Conservation (phyloP, 2,888 invertebrate genomes). For the Oasisia sp. region DNA sequence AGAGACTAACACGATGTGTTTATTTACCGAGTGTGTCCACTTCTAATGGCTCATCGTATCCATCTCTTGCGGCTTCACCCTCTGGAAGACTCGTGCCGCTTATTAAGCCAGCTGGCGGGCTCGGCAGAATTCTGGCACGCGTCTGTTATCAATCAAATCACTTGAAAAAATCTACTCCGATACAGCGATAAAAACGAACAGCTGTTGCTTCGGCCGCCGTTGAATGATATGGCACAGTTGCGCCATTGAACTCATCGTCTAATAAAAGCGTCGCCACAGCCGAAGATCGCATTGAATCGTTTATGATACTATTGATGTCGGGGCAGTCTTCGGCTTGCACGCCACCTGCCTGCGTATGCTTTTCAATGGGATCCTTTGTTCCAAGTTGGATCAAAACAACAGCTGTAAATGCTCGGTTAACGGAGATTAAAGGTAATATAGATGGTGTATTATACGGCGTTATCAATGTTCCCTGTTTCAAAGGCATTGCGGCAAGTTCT, state of each 20-base stretch:
- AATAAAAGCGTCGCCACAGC: neutral
- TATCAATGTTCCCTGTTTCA: neutral
- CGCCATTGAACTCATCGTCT: neutral
- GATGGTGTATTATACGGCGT: neutral
- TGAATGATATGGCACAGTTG: neutral
- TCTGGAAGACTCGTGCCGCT: neutral
- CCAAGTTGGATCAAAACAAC: neutral
- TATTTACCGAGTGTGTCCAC: neutral
- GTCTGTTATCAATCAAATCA: constrained; percentile 5
- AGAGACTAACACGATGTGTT: neutral
- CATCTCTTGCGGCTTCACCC: neutral
- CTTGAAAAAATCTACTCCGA: neutral
- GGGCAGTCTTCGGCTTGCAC: neutral
- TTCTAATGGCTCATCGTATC: neutral
- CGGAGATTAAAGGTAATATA: neutral
- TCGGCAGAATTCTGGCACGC: neutral
- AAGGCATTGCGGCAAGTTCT: neutral
- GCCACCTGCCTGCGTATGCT: neutral
- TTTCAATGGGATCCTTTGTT: neutral
- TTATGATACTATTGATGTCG: neutral
- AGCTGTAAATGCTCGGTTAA: neutral
- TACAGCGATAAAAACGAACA: neutral
- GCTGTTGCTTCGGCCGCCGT: neutral
- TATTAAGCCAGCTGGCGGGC: neutral
- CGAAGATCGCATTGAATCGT: neutral